Conservation (phyloP, 2,888 invertebrate genomes). For the Lepidonotus clava region DNA sequence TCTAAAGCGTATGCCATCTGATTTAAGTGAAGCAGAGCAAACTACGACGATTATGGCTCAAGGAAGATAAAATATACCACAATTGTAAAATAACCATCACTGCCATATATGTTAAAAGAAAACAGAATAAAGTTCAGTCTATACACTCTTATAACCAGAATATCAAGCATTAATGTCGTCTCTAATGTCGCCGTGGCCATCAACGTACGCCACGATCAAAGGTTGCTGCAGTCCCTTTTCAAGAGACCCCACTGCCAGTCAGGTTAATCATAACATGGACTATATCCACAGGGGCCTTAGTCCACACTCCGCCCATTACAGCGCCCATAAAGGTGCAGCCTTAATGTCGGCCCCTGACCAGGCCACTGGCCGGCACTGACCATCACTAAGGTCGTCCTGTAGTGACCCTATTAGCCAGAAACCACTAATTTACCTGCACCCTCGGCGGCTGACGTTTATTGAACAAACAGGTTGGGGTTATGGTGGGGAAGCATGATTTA, state of each 20-base stretch:
- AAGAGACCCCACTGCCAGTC: neutral
- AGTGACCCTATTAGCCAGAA: neutral
- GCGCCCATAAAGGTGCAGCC: neutral
- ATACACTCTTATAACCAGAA: too few relatives aligned
- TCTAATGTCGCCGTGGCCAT: too few relatives aligned
- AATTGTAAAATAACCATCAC: too few relatives aligned
- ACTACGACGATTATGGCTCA: too few relatives aligned
- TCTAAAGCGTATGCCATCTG: too few relatives aligned
- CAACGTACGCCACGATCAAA: neutral
- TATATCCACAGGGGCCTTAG: neutral
- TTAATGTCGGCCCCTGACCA: neutral
- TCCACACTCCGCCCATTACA: neutral
- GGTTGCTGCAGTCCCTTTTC: conserved; percentile 1
- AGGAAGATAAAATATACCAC: too few relatives aligned
- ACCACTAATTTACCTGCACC: conserved; percentile 15
- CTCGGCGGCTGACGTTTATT: conserved; percentile 43
- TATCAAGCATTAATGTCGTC: too few relatives aligned
- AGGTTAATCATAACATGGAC: neutral
- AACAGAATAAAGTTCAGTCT: too few relatives aligned
- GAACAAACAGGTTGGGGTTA: conserved; percentile 47
- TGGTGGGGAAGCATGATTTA: conserved; percentile 20
- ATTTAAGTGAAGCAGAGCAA: too few relatives aligned
- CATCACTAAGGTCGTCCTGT: neutral
- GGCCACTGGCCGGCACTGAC: neutral
- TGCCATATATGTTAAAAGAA: too few relatives aligned